These are phyloP conservation scores for Drosophila falleni DNA, from an alignment of 2,888 invertebrate genomes.

Conservation along the genomic window DNA sequence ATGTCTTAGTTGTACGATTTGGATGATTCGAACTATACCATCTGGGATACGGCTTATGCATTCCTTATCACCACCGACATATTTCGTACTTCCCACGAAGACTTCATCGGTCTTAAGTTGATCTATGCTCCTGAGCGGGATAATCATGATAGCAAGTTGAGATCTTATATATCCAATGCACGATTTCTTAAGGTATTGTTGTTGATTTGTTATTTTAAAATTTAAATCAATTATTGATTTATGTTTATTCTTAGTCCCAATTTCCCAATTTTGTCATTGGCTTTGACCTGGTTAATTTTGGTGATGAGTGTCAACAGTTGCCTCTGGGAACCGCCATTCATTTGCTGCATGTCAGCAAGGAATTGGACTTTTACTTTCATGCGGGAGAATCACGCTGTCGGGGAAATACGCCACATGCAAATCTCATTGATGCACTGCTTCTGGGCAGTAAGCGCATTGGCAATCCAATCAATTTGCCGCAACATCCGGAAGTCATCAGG, in stretches of 20 bases:
- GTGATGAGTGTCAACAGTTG: constrained; percentile 89
- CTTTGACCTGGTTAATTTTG: constrained; percentile 90
- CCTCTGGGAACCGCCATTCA: constrained; percentile 87
- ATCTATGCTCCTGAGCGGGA: constrained; percentile 89
- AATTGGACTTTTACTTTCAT: constrained; percentile 90
- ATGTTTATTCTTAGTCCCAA: constrained; percentile 65
- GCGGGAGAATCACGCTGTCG: constrained; percentile 92
- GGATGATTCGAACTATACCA: constrained; percentile 87
- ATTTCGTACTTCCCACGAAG: constrained; percentile 87
- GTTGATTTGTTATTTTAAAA: too few relatives aligned
- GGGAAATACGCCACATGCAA: constrained; percentile 88
- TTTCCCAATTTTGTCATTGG: constrained; percentile 89
- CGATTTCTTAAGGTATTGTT: constrained; percentile 53
- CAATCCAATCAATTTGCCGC: constrained; percentile 90
- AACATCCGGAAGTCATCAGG: constrained; percentile 89
- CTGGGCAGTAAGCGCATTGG: constrained; percentile 91
- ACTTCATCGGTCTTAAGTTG: constrained; percentile 89
- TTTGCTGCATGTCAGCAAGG: constrained; percentile 85
- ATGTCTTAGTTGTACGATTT: constrained; percentile 87
- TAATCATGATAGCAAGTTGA: constrained; percentile 83
- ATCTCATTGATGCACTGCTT: constrained; percentile 91
- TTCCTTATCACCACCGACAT: constrained; percentile 86
- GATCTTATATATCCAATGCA: constrained; percentile 60
- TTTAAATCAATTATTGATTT: background rate
- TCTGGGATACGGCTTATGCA: constrained; percentile 86